Evolutionary conservation across 2,113 vertebrate genomes (phyloP).

Genomic region (Takifugu flavidus): DNA sequence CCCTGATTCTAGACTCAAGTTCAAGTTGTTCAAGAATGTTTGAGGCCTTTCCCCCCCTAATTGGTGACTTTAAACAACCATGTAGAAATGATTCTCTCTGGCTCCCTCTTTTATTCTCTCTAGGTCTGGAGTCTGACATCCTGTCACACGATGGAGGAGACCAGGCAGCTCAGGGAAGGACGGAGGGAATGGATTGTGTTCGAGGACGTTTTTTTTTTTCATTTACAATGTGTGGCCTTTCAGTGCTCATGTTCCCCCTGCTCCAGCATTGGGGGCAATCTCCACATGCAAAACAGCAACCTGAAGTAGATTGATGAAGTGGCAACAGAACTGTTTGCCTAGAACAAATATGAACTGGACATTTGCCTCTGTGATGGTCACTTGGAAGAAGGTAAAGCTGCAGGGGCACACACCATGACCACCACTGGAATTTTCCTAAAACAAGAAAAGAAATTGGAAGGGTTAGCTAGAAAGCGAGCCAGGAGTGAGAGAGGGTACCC

Average conservation of each 20-base stretch:
- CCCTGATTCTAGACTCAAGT: slow-evolving; percentile 37
- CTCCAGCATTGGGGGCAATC: slow-evolving; percentile 22
- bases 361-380: slow-evolving; percentile 58
- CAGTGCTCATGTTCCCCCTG: slow-evolving; percentile 1
- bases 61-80: slow-evolving; percentile 59
- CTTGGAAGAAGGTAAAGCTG: slow-evolving; percentile 60
- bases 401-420: slow-evolving; percentile 46
- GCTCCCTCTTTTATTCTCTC: slow-evolving; percentile 28
- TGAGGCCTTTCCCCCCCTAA: slow-evolving; percentile 55
- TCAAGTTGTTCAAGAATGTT: slow-evolving; percentile 1
- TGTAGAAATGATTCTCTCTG: slow-evolving; percentile 45
- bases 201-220: slow-evolving; percentile 12
- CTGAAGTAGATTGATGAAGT: slow-evolving; percentile 69
- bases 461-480: slow-evolving; percentile 64
- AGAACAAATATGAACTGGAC: slow-evolving; percentile 70
- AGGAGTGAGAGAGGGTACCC: slow-evolving; percentile 61
- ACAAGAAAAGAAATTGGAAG: slow-evolving; percentile 63
- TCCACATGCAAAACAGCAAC: slow-evolving; percentile 33
- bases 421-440: slow-evolving; percentile 72
- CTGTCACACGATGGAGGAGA: slow-evolving; percentile 34
- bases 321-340: slow-evolving; percentile 67
- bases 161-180: neutral
- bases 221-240: slow-evolving; percentile 24
- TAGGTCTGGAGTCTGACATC: slow-evolving; percentile 32
- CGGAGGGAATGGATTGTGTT: slow-evolving; percentile 5